Evolutionary conservation across 2,113 vertebrate genomes (phyloP), one percentile per base, ranked within the genome.

Genomic region (Pelusios castaneus): DNA sequence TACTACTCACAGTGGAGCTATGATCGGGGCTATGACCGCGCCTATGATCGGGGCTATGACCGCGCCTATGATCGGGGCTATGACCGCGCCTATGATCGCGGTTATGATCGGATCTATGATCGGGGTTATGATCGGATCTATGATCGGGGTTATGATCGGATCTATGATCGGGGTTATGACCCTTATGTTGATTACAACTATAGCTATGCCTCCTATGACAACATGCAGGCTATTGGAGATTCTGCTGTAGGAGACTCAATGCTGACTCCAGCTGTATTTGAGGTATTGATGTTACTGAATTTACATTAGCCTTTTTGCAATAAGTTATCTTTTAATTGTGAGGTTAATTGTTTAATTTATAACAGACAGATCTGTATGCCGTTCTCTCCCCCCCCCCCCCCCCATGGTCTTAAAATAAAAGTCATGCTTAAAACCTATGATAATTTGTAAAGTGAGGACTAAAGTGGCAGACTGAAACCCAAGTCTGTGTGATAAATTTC

Each of bases 1-100:
- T 97, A 98, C 95, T 99, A 98, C 67, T 95, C 98, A 5, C 98
- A 98, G 95, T 99, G 98, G 98, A 98, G 97, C 92, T 97, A 97
- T 0, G 97, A 98, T 91, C 92, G 47, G 47, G 47, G 47, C 47
- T 47, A 47, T 47, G 47, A 47, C 10, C 47, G 47, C 10, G 47
- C 7, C 10, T 47, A 47, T 47, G 47, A 47, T 6, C 47, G 47
- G 47, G 47, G 47, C 47, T 47, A 8, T 47, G 47, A 47, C 47
- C 47, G 47, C 10, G 6, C 10, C 10, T 47, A 47, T 47, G 47
- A 47, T 10, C 47, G 47, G 7, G 47, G 47, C 10, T 47, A 47
- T 47, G 47, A 47, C 10, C 47, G 47, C 7, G 6, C 7, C 47
- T 47, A 47, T 47, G 47, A 47, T 10, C 47, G 47, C 10, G 6